Percentiles rank a stretch among this genome's conserved stretches.
phyloP scores from a whole-genome alignment of 2,113 vertebrate genomes.

The Nibea albiflora region DNA sequence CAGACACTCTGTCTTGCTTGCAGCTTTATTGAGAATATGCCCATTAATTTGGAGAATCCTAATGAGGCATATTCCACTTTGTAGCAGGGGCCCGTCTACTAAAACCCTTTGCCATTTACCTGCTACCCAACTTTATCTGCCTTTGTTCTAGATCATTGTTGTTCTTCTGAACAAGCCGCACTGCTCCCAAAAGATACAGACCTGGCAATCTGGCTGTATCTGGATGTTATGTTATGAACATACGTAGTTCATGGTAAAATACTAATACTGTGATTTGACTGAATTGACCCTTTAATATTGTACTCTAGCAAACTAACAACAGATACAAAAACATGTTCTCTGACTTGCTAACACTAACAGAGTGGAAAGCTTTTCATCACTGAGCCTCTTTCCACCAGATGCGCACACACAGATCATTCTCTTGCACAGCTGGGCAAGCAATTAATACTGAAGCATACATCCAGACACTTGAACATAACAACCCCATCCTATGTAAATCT shows the following conservation, averaged over 20 bases:
- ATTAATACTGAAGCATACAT: constrained; percentile 70
- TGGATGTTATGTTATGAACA: not conserved
- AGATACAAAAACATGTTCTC: not conserved
- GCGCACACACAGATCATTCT: constrained; percentile 24
- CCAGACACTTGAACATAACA: constrained; percentile 72
- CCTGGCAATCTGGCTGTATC: not conserved
- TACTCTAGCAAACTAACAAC: not conserved
- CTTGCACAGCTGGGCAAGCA: constrained; percentile 71
- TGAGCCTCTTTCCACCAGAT: constrained; percentile 18
- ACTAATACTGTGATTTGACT: not conserved
- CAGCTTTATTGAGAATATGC: constrained; percentile 12
- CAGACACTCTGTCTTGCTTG: not conserved
- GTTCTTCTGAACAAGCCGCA: not conserved
- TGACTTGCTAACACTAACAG: constrained; percentile 9
- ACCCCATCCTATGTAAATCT: constrained; percentile 56
- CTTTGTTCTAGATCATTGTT: not conserved
- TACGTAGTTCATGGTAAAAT: not conserved
- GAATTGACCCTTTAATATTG: not conserved
- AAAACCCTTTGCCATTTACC: not conserved
- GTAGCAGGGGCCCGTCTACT: not conserved
- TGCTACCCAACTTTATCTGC: not conserved
- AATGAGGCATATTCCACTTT: not conserved
- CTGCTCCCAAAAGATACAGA: not conserved
- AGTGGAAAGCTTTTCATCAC: constrained; percentile 16
- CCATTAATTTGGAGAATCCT: not conserved